These are phyloP conservation scores for Eustalomyia histrio DNA, from an alignment of 2,888 invertebrate species.

Conservation along the genomic window DNA sequence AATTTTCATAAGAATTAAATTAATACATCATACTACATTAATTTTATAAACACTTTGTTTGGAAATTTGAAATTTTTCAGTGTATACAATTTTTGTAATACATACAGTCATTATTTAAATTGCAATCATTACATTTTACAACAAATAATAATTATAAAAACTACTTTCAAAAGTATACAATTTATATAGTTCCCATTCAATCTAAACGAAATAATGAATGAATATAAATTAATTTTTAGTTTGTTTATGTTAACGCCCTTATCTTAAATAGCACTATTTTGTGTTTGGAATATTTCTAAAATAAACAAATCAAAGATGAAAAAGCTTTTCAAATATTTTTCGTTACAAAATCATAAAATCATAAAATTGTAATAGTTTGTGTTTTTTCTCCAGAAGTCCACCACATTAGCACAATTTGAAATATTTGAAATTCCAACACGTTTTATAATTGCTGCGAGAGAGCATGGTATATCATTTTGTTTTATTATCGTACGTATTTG, in stretches of 20 bases:
- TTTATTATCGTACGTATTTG: neutral
- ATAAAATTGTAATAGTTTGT: slow-evolving; percentile 12
- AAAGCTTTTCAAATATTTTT: neutral
- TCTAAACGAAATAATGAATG: neutral
- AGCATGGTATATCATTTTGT: neutral
- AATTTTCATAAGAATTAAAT: too few relatives aligned
- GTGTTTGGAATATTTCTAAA: neutral
- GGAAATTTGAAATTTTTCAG: too few relatives aligned
- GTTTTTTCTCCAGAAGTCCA: neutral
- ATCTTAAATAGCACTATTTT: neutral
- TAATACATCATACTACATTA: too few relatives aligned
- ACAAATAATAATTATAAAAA: neutral
- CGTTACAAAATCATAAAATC: slow-evolving; percentile 21
- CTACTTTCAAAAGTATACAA: neutral
- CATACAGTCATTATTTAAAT: too few relatives aligned
- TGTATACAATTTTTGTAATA: too few relatives aligned
- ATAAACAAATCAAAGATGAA: too few relatives aligned
- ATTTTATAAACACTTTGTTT: too few relatives aligned
- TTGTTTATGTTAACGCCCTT: slow-evolving; percentile 8
- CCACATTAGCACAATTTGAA: slow-evolving; percentile 3
- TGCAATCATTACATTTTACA: neutral
- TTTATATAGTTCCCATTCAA: neutral
- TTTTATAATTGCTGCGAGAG: slow-evolving; percentile 7
- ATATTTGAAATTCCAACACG: slow-evolving; percentile 57
- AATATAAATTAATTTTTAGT: slow-evolving; percentile 3